Evolutionary conservation across 2,888 invertebrate genomes (phyloP), one percentile per base, ranked within the genome.

Genomic region (Timema podura): DNA sequence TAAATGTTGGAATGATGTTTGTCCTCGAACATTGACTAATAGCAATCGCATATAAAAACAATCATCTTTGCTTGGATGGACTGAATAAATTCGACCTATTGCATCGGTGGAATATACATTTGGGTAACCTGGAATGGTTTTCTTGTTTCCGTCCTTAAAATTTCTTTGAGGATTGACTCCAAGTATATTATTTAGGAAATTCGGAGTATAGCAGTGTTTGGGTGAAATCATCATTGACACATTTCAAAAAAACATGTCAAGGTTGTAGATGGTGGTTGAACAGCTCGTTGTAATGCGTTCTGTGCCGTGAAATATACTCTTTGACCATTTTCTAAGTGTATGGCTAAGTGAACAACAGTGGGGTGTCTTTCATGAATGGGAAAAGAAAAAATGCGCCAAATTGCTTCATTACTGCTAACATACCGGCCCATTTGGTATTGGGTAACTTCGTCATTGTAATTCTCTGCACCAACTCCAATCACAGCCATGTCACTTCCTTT

Each of bases 361-460:
- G 16, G 16, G 30, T 16, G 67, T 49, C 67, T 48, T 59, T 72
- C 74, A 66, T 73, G 74, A 76, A 74, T 70, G 30, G 65, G 46
- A 45, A 71, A 78, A 74, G 75, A 74, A 67, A 77, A 76, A 44
- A 80, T 74, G 47, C 78, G 69, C 79, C 79, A 81, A n/a, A 74
- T 72, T 6, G 79, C 79, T 75, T 81, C 79, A 68, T 75, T 77
- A n/a, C 76, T 75, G 67, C 77, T 76, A 6, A 80, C 76, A 74
- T 79, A 80, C 61, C 79, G 9, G 51, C 67, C 51, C 11, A 45
- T 67, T 69, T 74, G 71, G 30, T 73, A 76, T 44, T 71, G 65
- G 16, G 59, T 48, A 9, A 76, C 71, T 74, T 77, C 76, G 71
- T 76, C 73, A 47, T 54, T 65, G 15, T 15, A 16, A 68, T 70